Evolutionary conservation across 2,113 vertebrate species (phyloP), one percentile per base, ranked within the genome.

Genomic region (Limanda limanda): DNA sequence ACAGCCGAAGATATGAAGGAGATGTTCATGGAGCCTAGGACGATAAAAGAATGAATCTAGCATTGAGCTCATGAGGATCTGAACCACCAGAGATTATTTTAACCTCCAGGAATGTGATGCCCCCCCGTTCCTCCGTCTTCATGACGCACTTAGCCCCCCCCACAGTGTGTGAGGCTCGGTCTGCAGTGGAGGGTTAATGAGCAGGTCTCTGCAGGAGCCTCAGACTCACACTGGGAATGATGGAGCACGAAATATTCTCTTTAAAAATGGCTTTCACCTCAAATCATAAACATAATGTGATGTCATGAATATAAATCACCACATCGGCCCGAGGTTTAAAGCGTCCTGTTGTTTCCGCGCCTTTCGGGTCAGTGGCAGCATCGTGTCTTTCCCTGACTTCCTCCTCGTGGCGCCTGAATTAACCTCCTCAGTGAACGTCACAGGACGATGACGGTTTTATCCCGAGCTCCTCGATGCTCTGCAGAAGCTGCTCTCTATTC

Each of bases 221-320:
- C 35, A 47, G 63, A 2, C 25, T 27, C 27, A 35, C 24, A 1
- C 42, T 4, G 14, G 14, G 11, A 57, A 31, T 52, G 4, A 68
- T 12, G 14, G 27, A 25, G 2, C 25, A 14, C 17, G 27, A 25
- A 63, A 75, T 63, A 58, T 71, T 58, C 54, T 24, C n/a, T 55
- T 63, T 23, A 71, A 68, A 31, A 74, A 75, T 18, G n/a, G 21
- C 25, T 74, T 27, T 18, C 37, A 27, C 42, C 58, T 3, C 45
- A 47, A 15, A 45, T 47, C 68, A 20, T 73, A 68, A 76, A 65
- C 45, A 27, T 51, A 15, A 3, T 3, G 72, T 20, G 15, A 45
- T 59, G 25, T 2, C 67, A 45, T 81, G 74, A 85, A 85, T 81
- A 77, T 65, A 57, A 71, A 74, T 68, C 0, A 47, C 17, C 5